Evolutionary conservation across 2,113 vertebrate genomes (phyloP).

Genomic region (Archocentrus centrarchus): DNA sequence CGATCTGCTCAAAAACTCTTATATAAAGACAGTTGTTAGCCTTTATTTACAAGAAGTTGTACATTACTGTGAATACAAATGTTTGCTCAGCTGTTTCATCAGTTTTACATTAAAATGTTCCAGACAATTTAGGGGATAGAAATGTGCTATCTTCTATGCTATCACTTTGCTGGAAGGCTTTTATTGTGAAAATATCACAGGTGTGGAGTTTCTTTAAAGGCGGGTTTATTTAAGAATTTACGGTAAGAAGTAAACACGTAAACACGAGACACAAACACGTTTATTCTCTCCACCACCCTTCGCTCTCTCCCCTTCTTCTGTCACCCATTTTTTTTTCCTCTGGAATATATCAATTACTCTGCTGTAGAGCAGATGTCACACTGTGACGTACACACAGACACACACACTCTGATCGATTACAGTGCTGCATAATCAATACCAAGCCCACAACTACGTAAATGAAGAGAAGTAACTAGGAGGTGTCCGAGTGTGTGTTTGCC

Average conservation of each 20-base stretch:
- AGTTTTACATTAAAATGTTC: conserved; percentile 11
- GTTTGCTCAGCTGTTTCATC: neutral
- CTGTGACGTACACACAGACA: conserved; percentile 81
- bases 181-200: conserved; percentile 36
- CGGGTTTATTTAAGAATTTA: neutral
- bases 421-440: conserved; percentile 83
- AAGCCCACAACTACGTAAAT: conserved; percentile 80
- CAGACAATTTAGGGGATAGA: neutral
- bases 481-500: conserved; percentile 22
- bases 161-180: conserved; percentile 16
- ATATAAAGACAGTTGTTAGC: neutral
- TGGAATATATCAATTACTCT: conserved; percentile 84
- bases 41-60: neutral
- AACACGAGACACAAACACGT: neutral
- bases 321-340: conserved; percentile 34
- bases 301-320: neutral
- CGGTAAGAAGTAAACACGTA: neutral
- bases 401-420: conserved; percentile 84
- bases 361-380: conserved; percentile 80
- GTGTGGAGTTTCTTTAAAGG: conserved; percentile 6
- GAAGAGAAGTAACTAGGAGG: conserved; percentile 75
- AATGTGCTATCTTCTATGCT: neutral
- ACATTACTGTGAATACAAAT: neutral
- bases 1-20: neutral
- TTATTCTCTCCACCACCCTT: neutral